Conservation (phyloP, 2,797 vertebrate genomes). For the Fundulus diaphanus region DNA sequence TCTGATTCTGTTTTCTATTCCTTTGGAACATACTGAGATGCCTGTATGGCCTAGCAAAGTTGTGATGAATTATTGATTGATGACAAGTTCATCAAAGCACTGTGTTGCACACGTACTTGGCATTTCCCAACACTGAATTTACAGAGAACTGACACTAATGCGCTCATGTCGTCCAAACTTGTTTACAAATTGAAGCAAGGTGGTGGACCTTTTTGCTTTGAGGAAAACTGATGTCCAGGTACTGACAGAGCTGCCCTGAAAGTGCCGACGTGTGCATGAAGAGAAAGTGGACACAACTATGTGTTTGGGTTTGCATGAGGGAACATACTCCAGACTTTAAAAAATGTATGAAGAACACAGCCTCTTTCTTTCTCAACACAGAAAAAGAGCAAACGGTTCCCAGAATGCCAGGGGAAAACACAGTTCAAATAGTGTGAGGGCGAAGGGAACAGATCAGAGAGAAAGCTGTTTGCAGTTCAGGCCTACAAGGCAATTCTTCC, state of each 20-base stretch:
- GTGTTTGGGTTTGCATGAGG: constrained; percentile 71
- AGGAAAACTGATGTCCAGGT: constrained; percentile 69
- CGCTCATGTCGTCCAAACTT: constrained; percentile 79
- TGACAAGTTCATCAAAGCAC: constrained; percentile 78
- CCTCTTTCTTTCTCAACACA: constrained; percentile 81
- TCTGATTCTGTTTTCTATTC: constrained; percentile 69
- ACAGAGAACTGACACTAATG: constrained; percentile 86
- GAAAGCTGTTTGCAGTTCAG: constrained; percentile 82
- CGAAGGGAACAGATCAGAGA: constrained; percentile 85
- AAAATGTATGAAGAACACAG: constrained; percentile 89
- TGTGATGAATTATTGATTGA: constrained; percentile 86
- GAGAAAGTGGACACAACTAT: constrained; percentile 49
- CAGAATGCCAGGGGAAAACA: constrained; percentile 84
- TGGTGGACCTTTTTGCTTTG: constrained; percentile 74
- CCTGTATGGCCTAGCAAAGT: constrained; percentile 74
- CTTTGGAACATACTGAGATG: constrained; percentile 79
- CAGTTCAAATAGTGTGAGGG: constrained; percentile 85
- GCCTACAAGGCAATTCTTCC: constrained; percentile 86
- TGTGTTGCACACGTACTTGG: constrained; percentile 76
- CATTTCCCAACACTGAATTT: constrained; percentile 84
- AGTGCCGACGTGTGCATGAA: constrained; percentile 63
- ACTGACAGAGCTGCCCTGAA: constrained; percentile 76
- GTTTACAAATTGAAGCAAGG: constrained; percentile 88
- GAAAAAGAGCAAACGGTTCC: constrained; percentile 80
- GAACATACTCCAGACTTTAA: constrained; percentile 79